These are phyloP conservation scores for Corapipo altera DNA, from an alignment of 2,113 vertebrate genomes.

Conservation along the genomic window DNA sequence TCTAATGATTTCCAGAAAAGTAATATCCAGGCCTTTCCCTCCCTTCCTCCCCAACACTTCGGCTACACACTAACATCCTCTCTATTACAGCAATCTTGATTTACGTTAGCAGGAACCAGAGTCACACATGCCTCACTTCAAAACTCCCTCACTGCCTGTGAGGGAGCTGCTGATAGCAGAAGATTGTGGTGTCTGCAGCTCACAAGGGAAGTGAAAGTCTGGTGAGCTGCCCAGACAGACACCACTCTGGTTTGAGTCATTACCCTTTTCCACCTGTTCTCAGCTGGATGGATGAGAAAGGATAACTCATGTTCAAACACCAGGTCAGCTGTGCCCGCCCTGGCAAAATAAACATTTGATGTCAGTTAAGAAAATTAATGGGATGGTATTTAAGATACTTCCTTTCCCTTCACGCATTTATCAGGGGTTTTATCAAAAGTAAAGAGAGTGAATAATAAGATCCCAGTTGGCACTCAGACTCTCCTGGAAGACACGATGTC, in stretches of 20 bases:
- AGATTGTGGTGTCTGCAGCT: not conserved
- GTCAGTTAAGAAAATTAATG: conserved; percentile 1
- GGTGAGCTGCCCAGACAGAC: conserved; percentile 24
- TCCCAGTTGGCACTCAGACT: not conserved
- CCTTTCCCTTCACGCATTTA: conserved; percentile 19
- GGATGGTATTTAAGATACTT: not conserved
- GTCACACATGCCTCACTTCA: not conserved
- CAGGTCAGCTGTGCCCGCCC: conserved; percentile 9
- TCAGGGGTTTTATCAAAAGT: conserved; percentile 17
- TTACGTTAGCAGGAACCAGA: not conserved
- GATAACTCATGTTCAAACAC: conserved; percentile 26
- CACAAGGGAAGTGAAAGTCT: conserved; percentile 53
- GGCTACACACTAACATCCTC: not conserved
- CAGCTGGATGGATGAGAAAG: conserved; percentile 24
- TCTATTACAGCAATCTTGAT: not conserved
- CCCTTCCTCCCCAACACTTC: not conserved
- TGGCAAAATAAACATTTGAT: conserved; percentile 36
- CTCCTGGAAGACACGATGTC: not conserved
- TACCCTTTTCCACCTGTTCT: conserved; percentile 10
- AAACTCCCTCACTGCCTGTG: not conserved
- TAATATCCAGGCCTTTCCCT: not conserved
- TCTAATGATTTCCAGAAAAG: not conserved
- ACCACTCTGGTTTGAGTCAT: conserved; percentile 40
- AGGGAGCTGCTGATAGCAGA: conserved; percentile 20
- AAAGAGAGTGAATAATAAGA: conserved; percentile 45